These are phyloP conservation scores for Lucilia sericata DNA, from an alignment of 1,140 invertebrate species.

Conservation along the genomic window DNA sequence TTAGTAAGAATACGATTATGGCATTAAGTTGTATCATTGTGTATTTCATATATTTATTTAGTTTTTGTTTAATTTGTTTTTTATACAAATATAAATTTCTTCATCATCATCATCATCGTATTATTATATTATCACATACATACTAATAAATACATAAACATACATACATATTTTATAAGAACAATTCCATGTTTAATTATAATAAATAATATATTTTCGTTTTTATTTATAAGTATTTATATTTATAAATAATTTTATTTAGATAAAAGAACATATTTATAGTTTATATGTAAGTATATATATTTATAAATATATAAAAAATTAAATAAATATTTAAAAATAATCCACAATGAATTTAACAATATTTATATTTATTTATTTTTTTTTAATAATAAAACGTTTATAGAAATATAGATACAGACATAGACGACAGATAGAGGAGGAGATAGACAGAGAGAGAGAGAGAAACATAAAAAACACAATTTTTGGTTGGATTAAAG, in stretches of 20 bases:
- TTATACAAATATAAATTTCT: background rate
- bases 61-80: no score
- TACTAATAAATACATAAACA: background rate
- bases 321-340: constrained; percentile 5
- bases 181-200: no score
- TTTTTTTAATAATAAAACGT: no score
- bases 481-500: no score
- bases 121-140: background rate
- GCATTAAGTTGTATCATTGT: background rate
- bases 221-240: background rate
- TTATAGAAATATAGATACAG: no score
- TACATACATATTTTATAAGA: no score
- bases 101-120: background rate
- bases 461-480: no score
- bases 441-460: no score
- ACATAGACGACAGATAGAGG: no score
- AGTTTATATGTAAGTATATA: constrained; percentile 20
- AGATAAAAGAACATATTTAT: constrained; percentile 30
- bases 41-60: background rate
- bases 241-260: background rate
- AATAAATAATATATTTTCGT: no score
- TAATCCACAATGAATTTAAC: constrained; percentile 7
- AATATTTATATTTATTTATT: constrained; percentile 30
- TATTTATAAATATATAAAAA: no score
- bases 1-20: background rate